Conservation (phyloP, 2,113 vertebrate genomes). For the Cynocephalus volans region DNA sequence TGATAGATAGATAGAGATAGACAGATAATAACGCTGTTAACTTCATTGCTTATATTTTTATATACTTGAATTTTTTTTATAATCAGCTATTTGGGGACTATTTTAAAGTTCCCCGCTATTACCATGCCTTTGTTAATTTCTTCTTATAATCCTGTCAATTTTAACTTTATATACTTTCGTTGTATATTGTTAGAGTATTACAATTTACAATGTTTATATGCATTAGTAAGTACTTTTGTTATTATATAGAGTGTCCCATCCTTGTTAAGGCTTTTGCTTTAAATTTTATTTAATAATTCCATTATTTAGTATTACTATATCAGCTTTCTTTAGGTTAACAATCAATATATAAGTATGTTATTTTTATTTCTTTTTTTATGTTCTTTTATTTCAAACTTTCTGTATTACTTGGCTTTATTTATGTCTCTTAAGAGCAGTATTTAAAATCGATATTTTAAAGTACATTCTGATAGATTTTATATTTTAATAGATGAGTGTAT, state of each 20-base stretch:
- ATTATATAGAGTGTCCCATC: not conserved
- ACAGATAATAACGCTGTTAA: not conserved
- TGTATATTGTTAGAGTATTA: not conserved
- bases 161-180: not conserved
- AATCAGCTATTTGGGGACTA: not conserved
- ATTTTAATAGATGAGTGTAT: not conserved
- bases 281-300: not conserved
- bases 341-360: not conserved
- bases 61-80: not conserved
- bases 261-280: not conserved
- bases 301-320: not conserved
- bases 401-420: not conserved
- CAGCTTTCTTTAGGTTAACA: not conserved
- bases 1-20: not conserved
- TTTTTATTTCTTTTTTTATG: not conserved
- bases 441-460: constrained; percentile 12
- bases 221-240: not conserved
- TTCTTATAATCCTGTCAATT: not conserved
- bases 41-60: not conserved
- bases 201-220: not conserved
- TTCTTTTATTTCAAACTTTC: not conserved
- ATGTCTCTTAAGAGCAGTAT: not conserved
- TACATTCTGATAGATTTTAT: not conserved
- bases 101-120: not conserved
- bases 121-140: not conserved